Percentiles rank a stretch among this genome's conserved stretches.
phyloP scores from a whole-genome alignment of 2,113 vertebrate genomes.

The Typhlomys cinereus region DNA sequence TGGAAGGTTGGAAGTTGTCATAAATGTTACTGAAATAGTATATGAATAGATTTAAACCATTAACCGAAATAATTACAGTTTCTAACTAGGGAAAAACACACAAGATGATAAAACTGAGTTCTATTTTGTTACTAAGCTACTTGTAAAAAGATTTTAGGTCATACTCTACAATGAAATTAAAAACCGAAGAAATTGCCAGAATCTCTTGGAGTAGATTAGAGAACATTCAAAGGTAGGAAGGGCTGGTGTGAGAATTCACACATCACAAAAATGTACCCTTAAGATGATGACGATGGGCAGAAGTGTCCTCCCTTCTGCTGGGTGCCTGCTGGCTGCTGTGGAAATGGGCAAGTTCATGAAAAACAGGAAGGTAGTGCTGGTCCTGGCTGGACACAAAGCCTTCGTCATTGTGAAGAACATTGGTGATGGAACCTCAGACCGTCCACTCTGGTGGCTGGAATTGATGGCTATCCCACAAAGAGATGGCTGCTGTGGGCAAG shows the following conservation, averaged over 20 bases:
- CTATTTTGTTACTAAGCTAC: conserved; percentile 49
- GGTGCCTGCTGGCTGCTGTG: no score
- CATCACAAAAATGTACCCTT: conserved; percentile 32
- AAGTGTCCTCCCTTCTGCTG: no score
- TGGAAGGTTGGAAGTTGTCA: conserved; percentile 16
- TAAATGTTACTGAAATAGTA: conserved; percentile 6
- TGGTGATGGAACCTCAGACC: no score
- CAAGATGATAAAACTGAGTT: conserved; percentile 24
- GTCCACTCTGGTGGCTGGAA: no score
- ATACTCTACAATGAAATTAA: conserved; percentile 50
- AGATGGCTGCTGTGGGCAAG: no score
- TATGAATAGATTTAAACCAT: conserved; percentile 26
- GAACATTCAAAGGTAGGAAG: conserved; percentile 29
- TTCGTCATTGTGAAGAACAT: no score
- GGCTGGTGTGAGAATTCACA: conserved; percentile 44
- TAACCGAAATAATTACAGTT: background rate
- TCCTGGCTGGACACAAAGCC: no score
- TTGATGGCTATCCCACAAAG: no score
- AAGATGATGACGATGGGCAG: conserved; percentile 9
- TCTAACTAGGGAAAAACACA: conserved; percentile 33
- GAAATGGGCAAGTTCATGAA: no score
- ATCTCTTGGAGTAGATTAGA: conserved; percentile 32
- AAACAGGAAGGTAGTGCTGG: no score
- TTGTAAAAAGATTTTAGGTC: conserved; percentile 41
- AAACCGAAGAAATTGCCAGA: conserved; percentile 38